These are phyloP conservation scores for Pecten maximus DNA, from an alignment of 2,888 invertebrate species.

Conservation along the genomic window DNA sequence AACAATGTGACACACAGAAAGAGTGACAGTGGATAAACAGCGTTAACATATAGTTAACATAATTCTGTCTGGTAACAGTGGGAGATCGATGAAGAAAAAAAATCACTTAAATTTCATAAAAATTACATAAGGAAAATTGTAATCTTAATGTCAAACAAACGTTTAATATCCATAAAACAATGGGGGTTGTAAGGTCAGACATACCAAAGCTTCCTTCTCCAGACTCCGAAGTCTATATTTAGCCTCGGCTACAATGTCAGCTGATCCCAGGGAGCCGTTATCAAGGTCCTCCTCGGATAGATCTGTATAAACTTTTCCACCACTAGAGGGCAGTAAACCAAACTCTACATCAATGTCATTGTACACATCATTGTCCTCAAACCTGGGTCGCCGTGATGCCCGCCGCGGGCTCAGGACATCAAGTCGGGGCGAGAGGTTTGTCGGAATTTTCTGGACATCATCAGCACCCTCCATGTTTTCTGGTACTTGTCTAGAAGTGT, in stretches of 20 bases:
- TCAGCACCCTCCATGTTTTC: slow-evolving; percentile 43
- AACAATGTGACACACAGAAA: no score
- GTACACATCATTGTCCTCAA: slow-evolving; percentile 66
- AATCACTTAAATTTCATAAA: no score
- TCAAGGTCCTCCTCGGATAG: slow-evolving; percentile 70
- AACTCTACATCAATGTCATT: slow-evolving; percentile 71
- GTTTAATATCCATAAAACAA: no score
- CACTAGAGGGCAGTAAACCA: slow-evolving; percentile 55
- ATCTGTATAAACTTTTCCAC: slow-evolving; percentile 62
- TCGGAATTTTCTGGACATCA: slow-evolving; percentile 43
- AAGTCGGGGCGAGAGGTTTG: slow-evolving; percentile 40
- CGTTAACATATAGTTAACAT: no score
- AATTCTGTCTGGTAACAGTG: no score
- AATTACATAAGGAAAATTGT: background rate
- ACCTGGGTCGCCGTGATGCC: slow-evolving; percentile 46
- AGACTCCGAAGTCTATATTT: slow-evolving; percentile 77
- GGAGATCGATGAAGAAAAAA: no score
- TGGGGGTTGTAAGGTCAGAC: no score
- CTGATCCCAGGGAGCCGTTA: slow-evolving; percentile 72
- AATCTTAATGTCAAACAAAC: background rate
- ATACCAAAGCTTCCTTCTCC: slow-evolving; percentile 79
- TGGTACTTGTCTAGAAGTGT: background rate
- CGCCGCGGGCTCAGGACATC: slow-evolving; percentile 52
- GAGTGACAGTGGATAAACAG: no score
- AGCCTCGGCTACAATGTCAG: slow-evolving; percentile 77